phyloP scores from a whole-genome alignment of 2,888 invertebrate species.

The Hipparchia semele region DNA sequence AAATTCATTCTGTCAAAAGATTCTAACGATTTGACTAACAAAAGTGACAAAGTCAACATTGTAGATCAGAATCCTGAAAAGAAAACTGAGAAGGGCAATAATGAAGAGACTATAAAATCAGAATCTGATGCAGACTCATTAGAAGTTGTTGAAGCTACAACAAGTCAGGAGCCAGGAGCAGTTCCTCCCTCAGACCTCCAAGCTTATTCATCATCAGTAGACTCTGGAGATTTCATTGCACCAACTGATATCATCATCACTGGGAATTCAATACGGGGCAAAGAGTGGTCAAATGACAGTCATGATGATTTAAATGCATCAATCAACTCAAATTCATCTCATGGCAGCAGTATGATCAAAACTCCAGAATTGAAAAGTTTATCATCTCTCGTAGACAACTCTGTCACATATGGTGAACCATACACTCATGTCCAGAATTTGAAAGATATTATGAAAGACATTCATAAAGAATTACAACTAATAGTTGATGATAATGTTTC shows the following conservation, averaged over 20 bases:
- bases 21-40: conserved; percentile 54
- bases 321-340: conserved; percentile 78
- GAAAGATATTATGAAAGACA: conserved; percentile 83
- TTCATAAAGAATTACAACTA: conserved; percentile 71
- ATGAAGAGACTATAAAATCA: conserved; percentile 25
- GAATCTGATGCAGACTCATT: conserved; percentile 42
- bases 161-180: conserved; percentile 58
- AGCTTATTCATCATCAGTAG: conserved; percentile 61
- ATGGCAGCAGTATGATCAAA: conserved; percentile 78
- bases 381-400: conserved; percentile 70
- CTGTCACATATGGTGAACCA: conserved; percentile 62
- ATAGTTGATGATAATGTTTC: conserved; percentile 62
- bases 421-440: conserved; percentile 75
- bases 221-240: conserved; percentile 64
- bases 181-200: conserved; percentile 55
- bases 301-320: conserved; percentile 80
- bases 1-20: conserved; percentile 85
- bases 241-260: conserved; percentile 65
- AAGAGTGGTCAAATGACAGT: conserved; percentile 86
- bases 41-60: conserved; percentile 32
- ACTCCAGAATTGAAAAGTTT: conserved; percentile 77
- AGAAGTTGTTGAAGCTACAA: conserved; percentile 60
- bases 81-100: conserved; percentile 40
- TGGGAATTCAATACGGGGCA: conserved; percentile 86
- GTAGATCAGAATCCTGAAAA: conserved; percentile 37